These are phyloP conservation scores for Brachyptera risi DNA, from an alignment of 2,888 invertebrate species.

Conservation along the genomic window DNA sequence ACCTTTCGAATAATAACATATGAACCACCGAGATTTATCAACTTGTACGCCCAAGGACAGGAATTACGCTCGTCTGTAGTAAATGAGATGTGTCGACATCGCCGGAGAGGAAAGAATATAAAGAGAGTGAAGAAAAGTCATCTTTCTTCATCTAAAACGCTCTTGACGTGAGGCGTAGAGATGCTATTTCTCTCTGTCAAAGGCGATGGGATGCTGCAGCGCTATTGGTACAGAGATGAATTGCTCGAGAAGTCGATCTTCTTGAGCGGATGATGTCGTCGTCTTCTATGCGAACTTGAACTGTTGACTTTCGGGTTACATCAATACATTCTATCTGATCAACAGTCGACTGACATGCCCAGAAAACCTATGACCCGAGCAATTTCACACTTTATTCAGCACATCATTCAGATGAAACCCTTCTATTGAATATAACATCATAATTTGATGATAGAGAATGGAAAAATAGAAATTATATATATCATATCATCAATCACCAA, in stretches of 20 bases:
- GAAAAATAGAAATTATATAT: too few relatives aligned
- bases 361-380: slow-evolving; percentile 1
- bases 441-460: too few relatives aligned
- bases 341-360: slow-evolving; percentile 2
- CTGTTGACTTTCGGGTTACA: slow-evolving; percentile 12
- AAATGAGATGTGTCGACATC: slow-evolving; percentile 52
- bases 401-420: too few relatives aligned
- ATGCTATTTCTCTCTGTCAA: slow-evolving; percentile 25
- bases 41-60: slow-evolving; percentile 46
- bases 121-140: slow-evolving; percentile 6
- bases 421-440: too few relatives aligned
- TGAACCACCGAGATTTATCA: slow-evolving; percentile 21
- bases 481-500: too few relatives aligned
- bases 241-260: slow-evolving; percentile 15
- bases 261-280: too few relatives aligned
- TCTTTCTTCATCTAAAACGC: slow-evolving; percentile 22
- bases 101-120: too few relatives aligned
- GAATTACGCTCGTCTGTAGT: slow-evolving; percentile 51
- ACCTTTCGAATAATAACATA: not conserved
- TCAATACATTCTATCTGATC: slow-evolving; percentile 17
- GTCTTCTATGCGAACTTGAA: not conserved
- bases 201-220: not conserved
- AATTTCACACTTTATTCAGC: too few relatives aligned
- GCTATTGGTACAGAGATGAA: slow-evolving; percentile 6
- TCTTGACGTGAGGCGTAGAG: slow-evolving; percentile 18